These are phyloP conservation scores for Ericerus pela DNA, from an alignment of 1,140 invertebrate species.

Conservation along the genomic window DNA sequence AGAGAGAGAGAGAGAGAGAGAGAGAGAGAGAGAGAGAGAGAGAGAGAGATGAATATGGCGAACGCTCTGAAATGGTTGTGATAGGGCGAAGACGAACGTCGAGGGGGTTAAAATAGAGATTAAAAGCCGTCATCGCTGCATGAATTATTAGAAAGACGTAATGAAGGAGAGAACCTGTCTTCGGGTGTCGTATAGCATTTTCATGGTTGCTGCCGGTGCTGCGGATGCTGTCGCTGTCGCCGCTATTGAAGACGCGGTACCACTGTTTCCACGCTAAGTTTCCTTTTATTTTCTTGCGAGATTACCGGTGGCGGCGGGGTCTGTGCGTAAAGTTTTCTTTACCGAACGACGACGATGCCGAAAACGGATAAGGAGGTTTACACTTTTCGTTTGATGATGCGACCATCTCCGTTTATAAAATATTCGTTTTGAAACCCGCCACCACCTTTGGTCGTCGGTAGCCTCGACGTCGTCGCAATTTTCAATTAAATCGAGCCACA, in stretches of 20 bases:
- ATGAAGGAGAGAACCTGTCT: not conserved
- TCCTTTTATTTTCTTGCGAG: not conserved
- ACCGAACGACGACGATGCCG: not conserved
- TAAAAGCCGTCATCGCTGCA: conserved; percentile 3
- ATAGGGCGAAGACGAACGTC: no score
- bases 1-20: no score
- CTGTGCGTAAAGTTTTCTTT: no score
- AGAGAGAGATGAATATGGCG: no score
- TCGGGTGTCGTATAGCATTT: no score
- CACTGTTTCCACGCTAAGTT: not conserved
- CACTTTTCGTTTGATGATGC: conserved; percentile 6
- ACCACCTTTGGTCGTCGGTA: not conserved
- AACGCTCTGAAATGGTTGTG: no score
- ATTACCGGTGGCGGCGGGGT: not conserved
- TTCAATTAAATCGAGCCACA: conserved; percentile 12
- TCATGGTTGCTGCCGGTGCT: no score
- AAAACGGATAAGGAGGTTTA: not conserved
- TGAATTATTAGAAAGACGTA: conserved; percentile 10
- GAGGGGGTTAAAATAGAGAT: no score
- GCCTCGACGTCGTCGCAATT: conserved; percentile 1
- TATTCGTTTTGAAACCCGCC: not conserved
- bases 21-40: no score
- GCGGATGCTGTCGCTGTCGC: no score
- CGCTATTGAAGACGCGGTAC: no score
- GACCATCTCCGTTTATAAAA: conserved; percentile 3